Conservation (phyloP, 2,797 vertebrate species). For the Phataginus tricuspis region DNA sequence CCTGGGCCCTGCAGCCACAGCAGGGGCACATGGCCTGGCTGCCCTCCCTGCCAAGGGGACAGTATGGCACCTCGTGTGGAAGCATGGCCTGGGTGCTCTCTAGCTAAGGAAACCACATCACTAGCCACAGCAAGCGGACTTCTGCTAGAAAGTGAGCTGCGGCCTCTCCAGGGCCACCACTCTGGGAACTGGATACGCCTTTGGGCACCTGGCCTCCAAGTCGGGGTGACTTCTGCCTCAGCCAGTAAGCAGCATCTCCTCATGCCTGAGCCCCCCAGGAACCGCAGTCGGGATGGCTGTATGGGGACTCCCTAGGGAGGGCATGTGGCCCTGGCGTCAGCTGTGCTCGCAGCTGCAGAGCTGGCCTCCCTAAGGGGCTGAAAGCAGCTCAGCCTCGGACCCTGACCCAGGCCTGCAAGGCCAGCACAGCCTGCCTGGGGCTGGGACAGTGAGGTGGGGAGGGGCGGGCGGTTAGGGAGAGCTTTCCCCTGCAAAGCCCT, state of each 20-base stretch:
- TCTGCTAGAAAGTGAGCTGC: background rate
- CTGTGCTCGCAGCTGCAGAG: no score
- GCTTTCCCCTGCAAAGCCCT: background rate
- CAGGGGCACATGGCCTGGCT: background rate
- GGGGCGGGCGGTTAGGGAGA: no score
- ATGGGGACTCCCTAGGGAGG: background rate
- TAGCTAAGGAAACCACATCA: background rate
- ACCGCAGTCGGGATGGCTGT: background rate
- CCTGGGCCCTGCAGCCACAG: accelerated
- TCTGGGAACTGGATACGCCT: background rate
- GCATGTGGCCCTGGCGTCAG: background rate
- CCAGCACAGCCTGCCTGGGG: background rate
- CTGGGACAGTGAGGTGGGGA: background rate
- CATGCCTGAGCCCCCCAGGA: background rate
- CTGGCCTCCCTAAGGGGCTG: background rate
- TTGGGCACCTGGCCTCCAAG: background rate
- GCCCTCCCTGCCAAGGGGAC: background rate
- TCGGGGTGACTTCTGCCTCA: accelerated
- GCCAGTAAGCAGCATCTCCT: background rate
- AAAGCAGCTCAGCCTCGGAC: background rate
- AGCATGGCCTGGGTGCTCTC: background rate
- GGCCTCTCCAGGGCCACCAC: background rate
- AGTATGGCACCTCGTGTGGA: accelerated
- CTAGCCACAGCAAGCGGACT: accelerated
- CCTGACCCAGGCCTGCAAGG: accelerated